Percentiles rank a stretch among this genome's conserved stretches.
These are phyloP conservation scores for Epizoanthus rinbou DNA, from an alignment of 92 coral and sea anemone genomes.

Conservation along the genomic window DNA sequence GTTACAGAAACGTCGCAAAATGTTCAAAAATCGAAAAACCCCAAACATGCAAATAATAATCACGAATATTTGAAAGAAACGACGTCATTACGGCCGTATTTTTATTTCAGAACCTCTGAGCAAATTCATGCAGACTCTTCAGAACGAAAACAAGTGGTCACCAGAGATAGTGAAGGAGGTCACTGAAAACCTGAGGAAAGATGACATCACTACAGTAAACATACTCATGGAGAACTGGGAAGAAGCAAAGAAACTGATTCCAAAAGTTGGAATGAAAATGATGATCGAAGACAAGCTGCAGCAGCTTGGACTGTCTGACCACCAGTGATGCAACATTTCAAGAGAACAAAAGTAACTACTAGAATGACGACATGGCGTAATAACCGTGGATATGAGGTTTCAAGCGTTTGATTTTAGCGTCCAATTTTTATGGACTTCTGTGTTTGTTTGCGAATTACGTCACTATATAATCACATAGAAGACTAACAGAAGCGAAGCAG, in stretches of 20 bases:
- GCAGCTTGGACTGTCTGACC: background rate
- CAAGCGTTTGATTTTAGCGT: too few species aligned
- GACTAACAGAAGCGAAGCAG: too few species aligned
- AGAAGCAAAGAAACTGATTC: constrained; percentile 2
- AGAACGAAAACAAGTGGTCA: constrained; percentile 39
- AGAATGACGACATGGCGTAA: too few species aligned
- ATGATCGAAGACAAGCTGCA: constrained; percentile 52
- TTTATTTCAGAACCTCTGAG: constrained; percentile 14
- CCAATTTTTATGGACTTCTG: too few species aligned
- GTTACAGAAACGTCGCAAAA: too few species aligned
- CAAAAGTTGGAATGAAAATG: constrained; percentile 52
- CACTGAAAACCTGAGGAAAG: constrained; percentile 25
- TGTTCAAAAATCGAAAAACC: too few species aligned
- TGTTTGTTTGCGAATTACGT: too few species aligned
- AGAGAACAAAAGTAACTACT: too few species aligned
- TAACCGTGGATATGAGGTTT: too few species aligned
- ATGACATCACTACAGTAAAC: constrained; percentile 51
- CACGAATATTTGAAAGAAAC: too few species aligned
- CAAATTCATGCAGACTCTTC: constrained; percentile 53
- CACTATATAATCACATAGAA: too few species aligned
- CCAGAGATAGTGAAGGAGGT: constrained; percentile 39
- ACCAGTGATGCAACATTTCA: background rate
- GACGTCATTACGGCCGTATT: background rate
- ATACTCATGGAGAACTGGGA: constrained; percentile 65
- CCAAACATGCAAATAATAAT: too few species aligned